A percentile compares a stretch with the other conserved stretches of the same genome.
Evolutionary conservation across 2,888 invertebrate species (phyloP).

Genomic region (Metopia argyrocephala): DNA sequence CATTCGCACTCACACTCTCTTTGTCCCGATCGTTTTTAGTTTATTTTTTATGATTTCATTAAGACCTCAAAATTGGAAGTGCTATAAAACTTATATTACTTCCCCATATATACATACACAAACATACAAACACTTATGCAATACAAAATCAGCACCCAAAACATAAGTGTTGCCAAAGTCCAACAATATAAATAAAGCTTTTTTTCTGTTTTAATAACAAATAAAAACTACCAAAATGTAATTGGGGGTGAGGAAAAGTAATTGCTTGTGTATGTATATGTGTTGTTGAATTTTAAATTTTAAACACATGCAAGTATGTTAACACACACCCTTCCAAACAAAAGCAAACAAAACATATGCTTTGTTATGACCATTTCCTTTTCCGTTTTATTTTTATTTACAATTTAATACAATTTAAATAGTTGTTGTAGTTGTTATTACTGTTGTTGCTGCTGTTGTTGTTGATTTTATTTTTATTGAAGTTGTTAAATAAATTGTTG

Average conservation of each 20-base stretch:
- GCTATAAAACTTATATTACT: slow-evolving; percentile 36
- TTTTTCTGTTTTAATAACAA: too few relatives aligned
- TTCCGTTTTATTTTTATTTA: slow-evolving; percentile 31
- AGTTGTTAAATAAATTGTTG: slow-evolving; percentile 61
- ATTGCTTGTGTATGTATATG: too few relatives aligned
- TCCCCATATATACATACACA: background rate
- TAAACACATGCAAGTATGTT: background rate
- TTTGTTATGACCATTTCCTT: slow-evolving; percentile 43
- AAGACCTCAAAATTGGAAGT: slow-evolving; percentile 56
- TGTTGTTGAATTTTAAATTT: too few relatives aligned
- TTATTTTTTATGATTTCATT: slow-evolving; percentile 56
- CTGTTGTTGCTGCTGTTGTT: slow-evolving; percentile 18
- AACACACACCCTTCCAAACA: slow-evolving; percentile 13
- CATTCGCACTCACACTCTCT: background rate
- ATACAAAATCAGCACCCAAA: too few relatives aligned
- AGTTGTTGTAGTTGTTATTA: slow-evolving; percentile 23
- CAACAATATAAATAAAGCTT: too few relatives aligned
- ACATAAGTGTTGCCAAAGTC: too few relatives aligned
- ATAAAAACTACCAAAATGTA: too few relatives aligned
- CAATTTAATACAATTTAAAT: slow-evolving; percentile 39
- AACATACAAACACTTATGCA: background rate
- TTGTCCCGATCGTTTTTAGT: background rate
- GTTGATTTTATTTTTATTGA: slow-evolving; percentile 51
- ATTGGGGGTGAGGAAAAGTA: too few relatives aligned
- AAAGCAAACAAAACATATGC: slow-evolving; percentile 42